Conservation (phyloP, 2,113 vertebrate species). For the Sylvietta virens region DNA sequence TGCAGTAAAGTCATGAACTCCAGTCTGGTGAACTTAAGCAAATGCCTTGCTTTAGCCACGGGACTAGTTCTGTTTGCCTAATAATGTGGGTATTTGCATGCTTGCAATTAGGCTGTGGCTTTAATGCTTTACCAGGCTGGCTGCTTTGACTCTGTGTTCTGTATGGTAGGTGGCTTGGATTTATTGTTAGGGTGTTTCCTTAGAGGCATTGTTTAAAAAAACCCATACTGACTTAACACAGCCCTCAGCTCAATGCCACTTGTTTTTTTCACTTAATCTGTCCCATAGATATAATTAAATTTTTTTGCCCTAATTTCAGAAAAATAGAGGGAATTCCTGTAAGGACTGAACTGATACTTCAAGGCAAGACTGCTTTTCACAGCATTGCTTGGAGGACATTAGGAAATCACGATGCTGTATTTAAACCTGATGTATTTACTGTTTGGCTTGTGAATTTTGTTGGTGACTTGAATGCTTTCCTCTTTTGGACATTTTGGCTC, state of each 20-base stretch:
- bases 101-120: not conserved
- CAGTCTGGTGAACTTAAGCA: not conserved
- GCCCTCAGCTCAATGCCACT: not conserved
- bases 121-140: not conserved
- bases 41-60: not conserved
- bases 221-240: not conserved
- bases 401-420: not conserved
- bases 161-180: not conserved
- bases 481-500: not conserved
- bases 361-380: not conserved
- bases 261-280: not conserved
- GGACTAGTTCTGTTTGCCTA: not conserved
- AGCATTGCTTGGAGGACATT: not conserved
- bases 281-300: not conserved
- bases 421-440: not conserved
- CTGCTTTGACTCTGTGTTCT: not conserved
- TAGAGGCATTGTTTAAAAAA: not conserved
- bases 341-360: not conserved
- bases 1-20: not conserved
- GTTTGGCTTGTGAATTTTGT: not conserved
- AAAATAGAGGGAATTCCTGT: not conserved
- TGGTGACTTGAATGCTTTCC: not conserved
- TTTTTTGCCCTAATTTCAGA: not conserved
- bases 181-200: not conserved
- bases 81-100: not conserved